Conservation (phyloP, 2,888 invertebrate species). For the Lasioglossum calceatum region DNA sequence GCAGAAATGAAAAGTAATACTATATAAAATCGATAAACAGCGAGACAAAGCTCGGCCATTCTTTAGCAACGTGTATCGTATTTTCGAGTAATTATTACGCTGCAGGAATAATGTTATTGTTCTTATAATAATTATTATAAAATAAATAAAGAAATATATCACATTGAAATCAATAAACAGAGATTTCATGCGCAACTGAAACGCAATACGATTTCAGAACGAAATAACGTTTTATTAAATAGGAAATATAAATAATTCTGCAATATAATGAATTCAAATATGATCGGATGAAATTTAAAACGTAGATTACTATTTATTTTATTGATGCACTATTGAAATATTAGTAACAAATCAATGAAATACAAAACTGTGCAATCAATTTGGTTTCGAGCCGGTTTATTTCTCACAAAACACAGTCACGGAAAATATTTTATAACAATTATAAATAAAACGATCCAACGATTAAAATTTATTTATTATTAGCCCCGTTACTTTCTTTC, state of each 20-base stretch:
- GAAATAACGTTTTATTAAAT: not conserved
- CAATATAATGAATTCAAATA: not conserved
- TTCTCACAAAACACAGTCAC: not conserved
- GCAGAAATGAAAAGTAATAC: not conserved
- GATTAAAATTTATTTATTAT: not conserved
- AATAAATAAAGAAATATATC: not conserved
- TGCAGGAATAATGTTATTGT: not conserved
- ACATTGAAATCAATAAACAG: not conserved
- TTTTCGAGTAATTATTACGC: conserved; percentile 65
- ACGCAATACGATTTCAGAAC: not conserved
- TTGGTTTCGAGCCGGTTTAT: no score
- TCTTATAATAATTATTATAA: not conserved
- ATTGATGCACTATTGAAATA: not conserved
- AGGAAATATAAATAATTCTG: not conserved
- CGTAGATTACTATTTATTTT: not conserved
- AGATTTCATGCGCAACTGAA: not conserved
- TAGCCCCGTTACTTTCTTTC: not conserved
- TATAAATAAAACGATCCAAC: not conserved
- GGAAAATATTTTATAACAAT: not conserved
- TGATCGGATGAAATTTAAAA: not conserved
- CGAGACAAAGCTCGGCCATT: conserved; percentile 78
- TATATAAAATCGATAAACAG: not conserved
- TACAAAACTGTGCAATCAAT: not conserved
- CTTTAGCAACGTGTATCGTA: conserved; percentile 76
- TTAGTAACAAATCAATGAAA: not conserved